Evolutionary conservation across 2,797 vertebrate genomes (phyloP).

Genomic region (Microctenopoma steveboyesi): DNA sequence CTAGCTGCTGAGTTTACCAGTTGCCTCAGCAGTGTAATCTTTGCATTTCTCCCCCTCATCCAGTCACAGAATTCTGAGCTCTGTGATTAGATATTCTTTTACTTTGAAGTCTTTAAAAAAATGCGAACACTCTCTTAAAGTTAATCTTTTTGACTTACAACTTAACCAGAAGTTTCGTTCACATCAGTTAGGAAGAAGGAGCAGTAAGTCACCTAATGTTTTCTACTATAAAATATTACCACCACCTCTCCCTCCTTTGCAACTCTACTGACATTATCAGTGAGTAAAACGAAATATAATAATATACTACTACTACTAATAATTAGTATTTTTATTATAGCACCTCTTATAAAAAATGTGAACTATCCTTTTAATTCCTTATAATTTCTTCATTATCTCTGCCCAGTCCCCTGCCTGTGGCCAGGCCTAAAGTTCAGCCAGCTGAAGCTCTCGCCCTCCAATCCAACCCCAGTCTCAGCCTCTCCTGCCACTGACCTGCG

Average conservation of each 20-base stretch:
- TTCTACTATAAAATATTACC: not conserved
- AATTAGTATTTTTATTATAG: not conserved
- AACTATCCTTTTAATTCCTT: conserved; percentile 20
- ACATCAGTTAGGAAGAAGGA: not conserved
- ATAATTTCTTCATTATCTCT: conserved; percentile 16
- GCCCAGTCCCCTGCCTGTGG: conserved; percentile 22
- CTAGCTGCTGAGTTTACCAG: not conserved
- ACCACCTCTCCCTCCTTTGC: not conserved
- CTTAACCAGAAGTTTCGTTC: not conserved
- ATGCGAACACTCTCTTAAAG: too few relatives aligned
- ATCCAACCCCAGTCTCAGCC: conserved; percentile 37
- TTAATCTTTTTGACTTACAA: not conserved
- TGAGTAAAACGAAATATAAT: not conserved
- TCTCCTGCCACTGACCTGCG: conserved; percentile 81
- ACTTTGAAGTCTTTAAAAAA: too few relatives aligned
- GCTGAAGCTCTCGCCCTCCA: conserved; percentile 32
- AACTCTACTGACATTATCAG: conserved; percentile 15
- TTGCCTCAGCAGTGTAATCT: not conserved
- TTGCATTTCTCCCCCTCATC: not conserved
- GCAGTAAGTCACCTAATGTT: not conserved
- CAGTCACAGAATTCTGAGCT: not conserved
- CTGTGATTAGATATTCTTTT: not conserved
- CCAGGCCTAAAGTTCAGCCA: conserved; percentile 46
- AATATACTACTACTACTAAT: too few relatives aligned
- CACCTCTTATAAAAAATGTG: not conserved